Conservation (phyloP, 1,140 invertebrate species). For the Charaxes varanes region DNA sequence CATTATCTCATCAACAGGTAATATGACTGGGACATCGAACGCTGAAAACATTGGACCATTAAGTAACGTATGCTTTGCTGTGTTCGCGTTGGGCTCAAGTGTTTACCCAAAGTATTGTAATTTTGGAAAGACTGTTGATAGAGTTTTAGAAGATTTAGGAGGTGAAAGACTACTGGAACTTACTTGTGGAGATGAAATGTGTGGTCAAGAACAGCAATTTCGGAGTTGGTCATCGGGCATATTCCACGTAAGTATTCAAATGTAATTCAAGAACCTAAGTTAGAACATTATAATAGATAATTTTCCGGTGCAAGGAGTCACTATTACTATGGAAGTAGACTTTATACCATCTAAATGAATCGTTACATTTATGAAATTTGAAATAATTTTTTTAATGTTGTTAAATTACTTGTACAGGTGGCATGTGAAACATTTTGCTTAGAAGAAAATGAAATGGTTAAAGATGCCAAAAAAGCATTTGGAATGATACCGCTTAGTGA, state of each 20-base stretch:
- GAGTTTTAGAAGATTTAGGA: conserved; percentile 90
- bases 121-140: conserved; percentile 95
- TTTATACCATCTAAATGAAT: too few relatives aligned
- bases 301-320: too few relatives aligned
- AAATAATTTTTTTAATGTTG: conserved; percentile 2
- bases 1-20: conserved; percentile 41
- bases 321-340: too few relatives aligned
- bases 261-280: too few relatives aligned
- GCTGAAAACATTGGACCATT: conserved; percentile 89
- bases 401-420: conserved; percentile 75
- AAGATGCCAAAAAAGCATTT: conserved; percentile 86
- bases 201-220: conserved; percentile 96
- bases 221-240: conserved; percentile 92
- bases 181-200: conserved; percentile 93
- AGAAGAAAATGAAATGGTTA: conserved; percentile 90
- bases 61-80: conserved; percentile 93
- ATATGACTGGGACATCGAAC: conserved; percentile 78
- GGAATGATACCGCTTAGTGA: conserved; percentile 85
- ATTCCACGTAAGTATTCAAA: conserved; percentile 89
- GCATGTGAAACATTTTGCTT: conserved; percentile 96
- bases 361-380: too few relatives aligned
- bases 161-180: conserved; percentile 89
- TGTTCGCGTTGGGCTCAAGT: conserved; percentile 95
- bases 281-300: too few relatives aligned
- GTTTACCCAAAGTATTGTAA: conserved; percentile 98